Evolutionary conservation across 2,797 vertebrate species (phyloP), one percentile per base, ranked within the genome.

Genomic region (Hybognathus amarus): DNA sequence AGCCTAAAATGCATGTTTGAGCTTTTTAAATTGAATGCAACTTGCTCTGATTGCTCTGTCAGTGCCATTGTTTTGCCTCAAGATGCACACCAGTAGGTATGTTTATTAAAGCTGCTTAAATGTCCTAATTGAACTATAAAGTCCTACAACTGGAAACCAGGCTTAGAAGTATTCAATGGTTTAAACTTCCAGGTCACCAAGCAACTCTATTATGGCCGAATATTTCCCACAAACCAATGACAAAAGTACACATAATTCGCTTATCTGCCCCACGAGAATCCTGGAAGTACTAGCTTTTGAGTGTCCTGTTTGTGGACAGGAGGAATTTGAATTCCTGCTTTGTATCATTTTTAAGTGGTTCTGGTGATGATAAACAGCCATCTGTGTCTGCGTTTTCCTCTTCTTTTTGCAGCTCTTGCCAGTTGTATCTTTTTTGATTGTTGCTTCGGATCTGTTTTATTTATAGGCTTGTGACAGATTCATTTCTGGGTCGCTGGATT

Each of bases 391-490:
- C 36, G 36, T 33, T 83, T 67, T 80, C n/a, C 27, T 33, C 66
- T 47, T 70, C 36, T 13, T 15, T 47, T 22, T 68, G 38, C 38
- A 76, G 42, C 63, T 80, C 47, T 75, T 54, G 30, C 64, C 63
- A 45, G 42, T 52, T 45, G n/a, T 78, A 63, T 78, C n/a, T 22
- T n/a, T 8, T 27, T 36, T 66, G 50, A 68, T 77, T 38, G 38
- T 77, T 64, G 67, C 67, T 33, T 82, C 76, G 67, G 71, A 64
- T 77, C 33, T 0, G 56, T 82, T 56, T 63, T n/a, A 40, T 75
- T 67, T 76, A 47, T 47, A 50, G n/a, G 76, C 80, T 73, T 79
- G 79, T 84, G 66, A 85, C 61, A 54, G 22, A 42, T 77, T 85
- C 59, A 70, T 54, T 71, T 82, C 79, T 82, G 83, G 77, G 30